Percentiles rank a stretch among this genome's conserved stretches.
phyloP scores from a whole-genome alignment of 2,797 vertebrate species.

The Paguma larvata region DNA sequence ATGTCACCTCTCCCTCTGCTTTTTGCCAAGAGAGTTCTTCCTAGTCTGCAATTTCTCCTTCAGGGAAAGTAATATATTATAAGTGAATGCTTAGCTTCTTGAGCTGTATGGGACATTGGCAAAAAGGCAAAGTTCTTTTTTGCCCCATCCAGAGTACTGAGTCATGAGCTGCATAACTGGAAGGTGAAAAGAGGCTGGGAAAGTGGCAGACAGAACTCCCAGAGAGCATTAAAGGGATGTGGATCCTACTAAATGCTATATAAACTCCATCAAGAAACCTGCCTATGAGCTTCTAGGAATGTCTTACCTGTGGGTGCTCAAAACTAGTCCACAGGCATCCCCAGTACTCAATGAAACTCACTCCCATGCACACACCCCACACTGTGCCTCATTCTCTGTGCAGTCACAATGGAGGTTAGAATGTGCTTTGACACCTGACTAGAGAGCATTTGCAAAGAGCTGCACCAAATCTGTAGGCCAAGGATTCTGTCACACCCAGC shows the following conservation, averaged over 20 bases:
- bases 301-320: background rate
- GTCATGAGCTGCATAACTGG: background rate
- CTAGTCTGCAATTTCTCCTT: background rate
- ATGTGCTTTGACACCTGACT: background rate
- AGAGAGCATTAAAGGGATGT: background rate
- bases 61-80: background rate
- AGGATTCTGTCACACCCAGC: background rate
- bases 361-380: background rate
- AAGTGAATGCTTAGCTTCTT: background rate
- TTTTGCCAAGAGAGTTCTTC: background rate
- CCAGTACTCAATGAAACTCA: background rate
- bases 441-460: background rate
- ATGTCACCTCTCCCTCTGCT: background rate
- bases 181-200: background rate
- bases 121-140: background rate
- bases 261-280: background rate
- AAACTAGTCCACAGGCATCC: background rate
- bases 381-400: background rate
- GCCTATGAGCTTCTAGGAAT: background rate
- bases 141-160: background rate
- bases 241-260: background rate
- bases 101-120: background rate
- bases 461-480: background rate
- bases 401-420: background rate
- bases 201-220: background rate